These are phyloP conservation scores for Malurus alboscapulatus DNA, from an alignment of 2,113 vertebrate genomes.

Conservation along the genomic window DNA sequence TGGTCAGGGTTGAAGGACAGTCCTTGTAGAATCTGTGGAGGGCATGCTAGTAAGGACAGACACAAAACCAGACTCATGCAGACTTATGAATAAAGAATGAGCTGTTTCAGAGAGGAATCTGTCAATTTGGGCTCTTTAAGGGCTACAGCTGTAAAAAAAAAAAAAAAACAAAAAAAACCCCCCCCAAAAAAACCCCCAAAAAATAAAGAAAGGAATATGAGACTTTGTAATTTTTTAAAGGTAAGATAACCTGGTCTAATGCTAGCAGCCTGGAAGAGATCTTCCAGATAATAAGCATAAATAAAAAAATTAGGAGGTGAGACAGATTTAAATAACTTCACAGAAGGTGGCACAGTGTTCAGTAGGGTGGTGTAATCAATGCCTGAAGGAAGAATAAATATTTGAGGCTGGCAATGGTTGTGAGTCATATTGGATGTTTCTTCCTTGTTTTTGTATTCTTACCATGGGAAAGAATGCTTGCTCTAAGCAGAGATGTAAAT, in stretches of 20 bases:
- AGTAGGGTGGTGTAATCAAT: background rate
- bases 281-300: background rate
- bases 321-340: background rate
- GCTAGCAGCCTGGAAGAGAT: background rate
- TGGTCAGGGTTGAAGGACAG: background rate
- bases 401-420: background rate
- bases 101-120: background rate
- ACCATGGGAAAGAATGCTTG: background rate
- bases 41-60: background rate
- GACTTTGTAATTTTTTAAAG: background rate
- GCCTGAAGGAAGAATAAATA: constrained; percentile 37
- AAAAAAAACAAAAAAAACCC: background rate
- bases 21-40: background rate
- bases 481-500: background rate
- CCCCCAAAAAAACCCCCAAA: too few species aligned
- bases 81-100: background rate
- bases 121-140: background rate
- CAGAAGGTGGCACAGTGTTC: background rate
- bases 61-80: background rate
- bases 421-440: constrained; percentile 13
- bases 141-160: background rate
- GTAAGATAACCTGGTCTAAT: background rate
- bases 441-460: constrained; percentile 34
- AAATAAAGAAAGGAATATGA: background rate
- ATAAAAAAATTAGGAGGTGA: background rate